Conservation (phyloP, 2,113 vertebrate species). For the Sorex fumeus region DNA sequence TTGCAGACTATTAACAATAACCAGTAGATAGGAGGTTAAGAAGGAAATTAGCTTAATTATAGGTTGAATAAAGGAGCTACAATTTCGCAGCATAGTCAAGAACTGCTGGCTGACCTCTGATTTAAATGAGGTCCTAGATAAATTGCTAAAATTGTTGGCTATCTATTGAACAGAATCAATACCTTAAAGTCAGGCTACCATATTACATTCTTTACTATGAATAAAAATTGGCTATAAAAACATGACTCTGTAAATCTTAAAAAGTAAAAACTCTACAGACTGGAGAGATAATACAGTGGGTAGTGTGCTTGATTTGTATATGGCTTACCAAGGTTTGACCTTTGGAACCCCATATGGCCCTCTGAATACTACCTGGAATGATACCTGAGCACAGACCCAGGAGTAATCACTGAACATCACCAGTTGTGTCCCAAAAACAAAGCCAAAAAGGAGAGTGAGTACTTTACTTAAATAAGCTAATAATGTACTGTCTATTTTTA, state of each 20-base stretch:
- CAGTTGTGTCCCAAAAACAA: background rate
- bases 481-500: background rate
- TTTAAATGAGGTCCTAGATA: background rate
- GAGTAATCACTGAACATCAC: too few relatives aligned
- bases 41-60: background rate
- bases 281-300: too few relatives aligned
- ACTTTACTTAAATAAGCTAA: conserved; percentile 38
- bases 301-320: too few relatives aligned
- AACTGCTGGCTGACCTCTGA: background rate
- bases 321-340: too few relatives aligned
- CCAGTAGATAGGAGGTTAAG: background rate
- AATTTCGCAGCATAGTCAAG: background rate
- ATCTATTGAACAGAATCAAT: background rate
- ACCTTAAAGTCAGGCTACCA: background rate
- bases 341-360: too few relatives aligned
- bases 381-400: too few relatives aligned
- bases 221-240: background rate
- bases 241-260: background rate
- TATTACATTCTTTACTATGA: background rate
- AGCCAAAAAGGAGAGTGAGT: background rate
- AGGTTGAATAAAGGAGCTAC: background rate
- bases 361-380: too few relatives aligned
- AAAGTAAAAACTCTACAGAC: too few relatives aligned
- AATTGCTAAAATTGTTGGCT: background rate
- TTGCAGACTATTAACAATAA: background rate